phyloP scores from a whole-genome alignment of 1,140 invertebrate species.

The Dreissena polymorpha region DNA sequence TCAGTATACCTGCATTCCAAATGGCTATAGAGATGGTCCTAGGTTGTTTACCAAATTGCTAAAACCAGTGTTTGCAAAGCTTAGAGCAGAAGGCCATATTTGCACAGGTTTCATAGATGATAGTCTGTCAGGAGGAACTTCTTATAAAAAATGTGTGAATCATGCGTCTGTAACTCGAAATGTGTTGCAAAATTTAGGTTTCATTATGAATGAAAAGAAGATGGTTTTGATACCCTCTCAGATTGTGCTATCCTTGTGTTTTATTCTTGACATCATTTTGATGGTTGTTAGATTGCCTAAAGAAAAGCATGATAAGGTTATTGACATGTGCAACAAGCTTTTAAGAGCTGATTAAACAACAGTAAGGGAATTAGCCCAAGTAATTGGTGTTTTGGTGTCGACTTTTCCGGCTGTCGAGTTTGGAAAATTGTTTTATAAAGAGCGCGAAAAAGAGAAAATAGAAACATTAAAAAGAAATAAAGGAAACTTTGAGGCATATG shows the following conservation, averaged over 20 bases:
- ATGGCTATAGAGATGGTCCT: slow-evolving; percentile 20
- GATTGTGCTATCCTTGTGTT: slow-evolving; percentile 40
- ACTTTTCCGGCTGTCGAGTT: slow-evolving; percentile 28
- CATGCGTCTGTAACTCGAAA: slow-evolving; percentile 22
- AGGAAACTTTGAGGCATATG: slow-evolving; percentile 14
- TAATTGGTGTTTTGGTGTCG: slow-evolving; percentile 20
- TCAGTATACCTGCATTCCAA: slow-evolving; percentile 25
- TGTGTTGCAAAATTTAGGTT: slow-evolving; percentile 22
- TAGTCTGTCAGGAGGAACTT: slow-evolving; percentile 18
- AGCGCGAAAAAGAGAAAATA: slow-evolving; percentile 20
- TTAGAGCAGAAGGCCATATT: slow-evolving; percentile 14
- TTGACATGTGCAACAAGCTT: slow-evolving; percentile 7
- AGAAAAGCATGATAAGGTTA: slow-evolving; percentile 35
- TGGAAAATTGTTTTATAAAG: slow-evolving; percentile 24
- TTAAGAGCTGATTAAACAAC: not conserved
- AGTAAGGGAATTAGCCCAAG: not conserved
- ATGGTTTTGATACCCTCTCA: slow-evolving; percentile 33
- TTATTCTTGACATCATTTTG: slow-evolving; percentile 33
- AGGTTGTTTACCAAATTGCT: slow-evolving; percentile 38
- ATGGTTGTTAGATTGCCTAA: slow-evolving; percentile 45
- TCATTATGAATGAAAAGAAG: slow-evolving; percentile 48
- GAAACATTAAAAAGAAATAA: slow-evolving; percentile 9
- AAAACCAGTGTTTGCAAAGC: slow-evolving; percentile 34
- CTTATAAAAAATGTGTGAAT: not conserved
- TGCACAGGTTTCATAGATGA: slow-evolving; percentile 31